Evolutionary conservation across 2,888 invertebrate genomes (phyloP), one percentile per base, ranked within the genome.

Genomic region (Athalia circularis): DNA sequence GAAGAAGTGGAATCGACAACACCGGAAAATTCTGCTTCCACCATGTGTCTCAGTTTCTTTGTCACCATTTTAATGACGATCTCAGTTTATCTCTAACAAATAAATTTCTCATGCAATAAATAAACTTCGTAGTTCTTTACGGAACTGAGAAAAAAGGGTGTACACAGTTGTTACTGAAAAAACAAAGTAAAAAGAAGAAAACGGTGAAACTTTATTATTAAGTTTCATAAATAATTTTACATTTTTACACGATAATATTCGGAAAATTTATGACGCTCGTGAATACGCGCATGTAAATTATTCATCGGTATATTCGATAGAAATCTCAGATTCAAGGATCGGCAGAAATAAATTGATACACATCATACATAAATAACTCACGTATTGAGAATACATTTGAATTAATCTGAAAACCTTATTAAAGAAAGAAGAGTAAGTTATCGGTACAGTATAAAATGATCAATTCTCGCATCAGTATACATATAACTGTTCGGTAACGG

Each of bases 201-300:
- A 15, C 8, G 13, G 65, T 78, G 62, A 65, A 75, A 75, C 65
- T 79, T 76, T 76, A 74, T 74, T 76, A 76, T 59, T 54, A 52
- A 29, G 47, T 50, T 43, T 57, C 47, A 65, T 62, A 79, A 62
- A 61, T 76, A 62, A 75, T 45, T 79, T 62, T 57, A 79, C 78
- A 79, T 76, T 79, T 65, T 64, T 76, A 75, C 57, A 79, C 62
- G 64, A 79, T 59, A 79, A 59, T 61, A 48, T 61, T 15, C 61
- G 11, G 15, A 47, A 70, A 57, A 45, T 48, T 3, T 3, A 11
- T 52, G 3, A 52, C 11, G 52, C 52, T 1, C 11, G 52, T 52
- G 7, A 9, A 9, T 11, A 11, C 11, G 11, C 7, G 7, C 7
- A 52, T 52, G 11, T 9, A 9, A 52, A 52, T 52, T 9, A 52